A percentile compares a stretch with the other conserved stretches of the same genome.
Evolutionary conservation across 1,140 invertebrate genomes (phyloP).

Genomic region (Leptinotarsa lineolata): DNA sequence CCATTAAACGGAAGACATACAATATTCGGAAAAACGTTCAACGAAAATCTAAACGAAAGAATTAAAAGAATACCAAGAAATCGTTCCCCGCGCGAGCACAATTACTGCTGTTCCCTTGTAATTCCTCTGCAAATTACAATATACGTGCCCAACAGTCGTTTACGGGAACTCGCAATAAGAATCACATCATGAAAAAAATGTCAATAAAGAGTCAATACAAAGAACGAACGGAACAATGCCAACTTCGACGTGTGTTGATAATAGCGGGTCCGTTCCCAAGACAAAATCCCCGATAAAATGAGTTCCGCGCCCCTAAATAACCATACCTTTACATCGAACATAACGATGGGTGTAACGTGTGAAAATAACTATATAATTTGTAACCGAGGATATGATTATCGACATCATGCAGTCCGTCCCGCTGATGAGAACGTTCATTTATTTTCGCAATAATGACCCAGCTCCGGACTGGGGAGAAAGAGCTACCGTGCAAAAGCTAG

Average conservation of each 20-base stretch:
- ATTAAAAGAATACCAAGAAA: no score
- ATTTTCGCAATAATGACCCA: constrained; percentile 4
- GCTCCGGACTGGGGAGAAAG: not conserved
- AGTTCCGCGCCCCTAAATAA: constrained; percentile 31
- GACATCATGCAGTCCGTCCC: constrained; percentile 2
- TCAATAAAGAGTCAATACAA: constrained; percentile 24
- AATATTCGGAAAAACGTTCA: not conserved
- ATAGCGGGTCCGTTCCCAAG: constrained; percentile 30
- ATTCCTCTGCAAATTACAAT: not conserved
- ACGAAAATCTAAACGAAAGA: no score
- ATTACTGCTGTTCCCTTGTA: no score
- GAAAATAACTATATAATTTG: constrained; percentile 31
- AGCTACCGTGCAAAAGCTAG: no score
- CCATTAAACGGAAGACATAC: no score
- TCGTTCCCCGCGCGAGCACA: no score
- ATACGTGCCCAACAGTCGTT: constrained; percentile 5
- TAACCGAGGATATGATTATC: constrained; percentile 32
- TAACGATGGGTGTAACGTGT: constrained; percentile 27
- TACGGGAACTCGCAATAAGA: not conserved
- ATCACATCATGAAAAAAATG: constrained; percentile 13
- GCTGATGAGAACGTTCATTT: constrained; percentile 13
- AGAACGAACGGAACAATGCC: constrained; percentile 14
- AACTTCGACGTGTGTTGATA: constrained; percentile 28
- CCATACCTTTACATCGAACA: constrained; percentile 28
- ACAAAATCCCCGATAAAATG: constrained; percentile 21